A percentile compares a stretch with the other conserved stretches of the same genome.
phyloP scores from a whole-genome alignment of 2,888 invertebrate species.

The Tipula helvola region DNA sequence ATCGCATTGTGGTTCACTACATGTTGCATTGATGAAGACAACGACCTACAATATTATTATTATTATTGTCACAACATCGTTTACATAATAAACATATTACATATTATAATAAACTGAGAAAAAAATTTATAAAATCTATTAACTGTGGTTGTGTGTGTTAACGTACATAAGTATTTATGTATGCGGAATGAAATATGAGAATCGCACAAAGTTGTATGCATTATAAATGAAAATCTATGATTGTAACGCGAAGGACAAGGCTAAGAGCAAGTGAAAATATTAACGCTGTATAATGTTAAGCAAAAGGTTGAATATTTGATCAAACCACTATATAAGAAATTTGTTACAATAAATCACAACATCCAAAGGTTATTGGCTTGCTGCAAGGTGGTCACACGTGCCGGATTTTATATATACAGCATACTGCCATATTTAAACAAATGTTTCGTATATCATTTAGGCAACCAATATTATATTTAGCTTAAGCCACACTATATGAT shows the following conservation, averaged over 20 bases:
- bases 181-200: not conserved
- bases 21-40: not conserved
- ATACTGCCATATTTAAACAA: too few relatives aligned
- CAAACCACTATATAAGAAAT: not conserved
- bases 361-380: not conserved
- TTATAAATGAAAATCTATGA: not conserved
- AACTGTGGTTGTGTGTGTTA: not conserved
- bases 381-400: too few relatives aligned
- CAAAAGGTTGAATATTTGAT: not conserved
- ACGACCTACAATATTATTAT: not conserved
- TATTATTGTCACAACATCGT: not conserved
- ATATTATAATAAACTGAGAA: not conserved
- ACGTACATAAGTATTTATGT: not conserved
- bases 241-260: not conserved
- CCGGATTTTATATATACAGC: too few relatives aligned
- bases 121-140: too few relatives aligned
- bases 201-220: not conserved
- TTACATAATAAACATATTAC: not conserved
- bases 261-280: not conserved
- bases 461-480: too few relatives aligned
- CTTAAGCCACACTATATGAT: too few relatives aligned
- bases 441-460: too few relatives aligned
- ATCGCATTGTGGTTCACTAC: not conserved
- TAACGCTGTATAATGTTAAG: not conserved
- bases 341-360: not conserved